Base-by-base conservation (phyloP, 92 coral and sea anemone genomes). In the Porites cylindrica region DNA sequence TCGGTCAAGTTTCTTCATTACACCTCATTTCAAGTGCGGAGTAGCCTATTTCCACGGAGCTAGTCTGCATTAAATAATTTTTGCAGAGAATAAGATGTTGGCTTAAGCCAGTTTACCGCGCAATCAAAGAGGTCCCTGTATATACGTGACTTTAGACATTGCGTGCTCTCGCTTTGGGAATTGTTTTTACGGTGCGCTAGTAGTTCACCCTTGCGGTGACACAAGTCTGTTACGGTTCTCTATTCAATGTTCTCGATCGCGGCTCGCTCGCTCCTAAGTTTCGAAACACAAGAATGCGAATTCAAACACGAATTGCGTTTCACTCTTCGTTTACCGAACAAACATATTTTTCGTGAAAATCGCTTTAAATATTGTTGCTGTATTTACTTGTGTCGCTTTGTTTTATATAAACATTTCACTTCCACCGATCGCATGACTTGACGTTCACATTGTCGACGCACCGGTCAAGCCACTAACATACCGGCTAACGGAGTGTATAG, bases 381-480 rank as follows among this genome's bases (percentile, higher is more conserved):
- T 83, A 83, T 83, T 83, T 83, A 83, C 80, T 62, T 75, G 87
- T 19, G 87, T 71, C 72, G 63, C 87, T 73, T 83, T 83, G 87
- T 83, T 83, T 72, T 83, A 65, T 74, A 83, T 83, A 83, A 83
- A 83, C 87, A 83, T 83, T 83, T 83, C 87, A 83, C 87, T 83
- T 83, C 72, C 87, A 73, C 23, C 62, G 74, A 54, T 50, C 47
- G 58, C 78, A 53, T 56, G 77, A 70, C 73, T 70, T 20, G 85
- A 67, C 77, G 85, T 60, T 79, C 54, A 29, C 14, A 69, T 66
- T 68, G 50, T 80, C 47, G 68, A 70, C 70, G 58, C 38, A 64
- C 26, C 69, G 69, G 78, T 62, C 69, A 69, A 68, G 17, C n/a
- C 78, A 29, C 62, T 78, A 23, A 78, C 47, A 38, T 38, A 38